These are phyloP conservation scores for Andrena hattorfiana DNA, from an alignment of 2,888 invertebrate genomes.

Conservation along the genomic window DNA sequence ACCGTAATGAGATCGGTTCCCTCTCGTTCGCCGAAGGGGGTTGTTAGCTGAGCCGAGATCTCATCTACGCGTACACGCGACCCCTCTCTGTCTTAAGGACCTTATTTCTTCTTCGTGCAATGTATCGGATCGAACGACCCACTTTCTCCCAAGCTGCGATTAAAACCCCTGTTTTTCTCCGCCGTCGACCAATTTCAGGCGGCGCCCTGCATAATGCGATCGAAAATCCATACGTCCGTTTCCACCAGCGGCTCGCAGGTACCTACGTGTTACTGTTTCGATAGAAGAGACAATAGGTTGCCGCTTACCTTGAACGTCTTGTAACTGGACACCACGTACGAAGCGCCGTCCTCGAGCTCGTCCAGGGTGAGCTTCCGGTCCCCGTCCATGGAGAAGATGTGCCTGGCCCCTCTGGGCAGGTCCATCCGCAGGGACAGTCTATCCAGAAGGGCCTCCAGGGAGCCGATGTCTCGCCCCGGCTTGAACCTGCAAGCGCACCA, in stretches of 20 bases:
- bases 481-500: constrained; percentile 87
- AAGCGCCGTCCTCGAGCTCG: constrained; percentile 95
- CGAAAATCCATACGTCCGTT: constrained; percentile 2
- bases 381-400: constrained; percentile 97
- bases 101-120: constrained; percentile 61
- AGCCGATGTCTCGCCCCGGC: constrained; percentile 94
- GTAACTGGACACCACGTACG: constrained; percentile 96
- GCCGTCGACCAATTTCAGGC: constrained; percentile 2
- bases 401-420: constrained; percentile 94
- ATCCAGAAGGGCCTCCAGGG: constrained; percentile 93
- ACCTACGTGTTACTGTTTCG: no score
- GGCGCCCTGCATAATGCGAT: constrained; percentile 1
- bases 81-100: constrained; percentile 48
- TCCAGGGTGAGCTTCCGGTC: constrained; percentile 93
- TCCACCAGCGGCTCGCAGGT: neutral
- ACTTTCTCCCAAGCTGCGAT: constrained; percentile 48
- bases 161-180: constrained; percentile 39
- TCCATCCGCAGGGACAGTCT: constrained; percentile 95
- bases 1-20: constrained; percentile 57
- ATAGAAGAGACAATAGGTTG: no score
- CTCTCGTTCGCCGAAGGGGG: constrained; percentile 28
- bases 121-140: constrained; percentile 59
- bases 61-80: constrained; percentile 62
- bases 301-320: constrained; percentile 94
- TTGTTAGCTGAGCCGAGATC: constrained; percentile 51